Conservation (phyloP, 1,140 invertebrate species). For the Caerostris extrusa region DNA sequence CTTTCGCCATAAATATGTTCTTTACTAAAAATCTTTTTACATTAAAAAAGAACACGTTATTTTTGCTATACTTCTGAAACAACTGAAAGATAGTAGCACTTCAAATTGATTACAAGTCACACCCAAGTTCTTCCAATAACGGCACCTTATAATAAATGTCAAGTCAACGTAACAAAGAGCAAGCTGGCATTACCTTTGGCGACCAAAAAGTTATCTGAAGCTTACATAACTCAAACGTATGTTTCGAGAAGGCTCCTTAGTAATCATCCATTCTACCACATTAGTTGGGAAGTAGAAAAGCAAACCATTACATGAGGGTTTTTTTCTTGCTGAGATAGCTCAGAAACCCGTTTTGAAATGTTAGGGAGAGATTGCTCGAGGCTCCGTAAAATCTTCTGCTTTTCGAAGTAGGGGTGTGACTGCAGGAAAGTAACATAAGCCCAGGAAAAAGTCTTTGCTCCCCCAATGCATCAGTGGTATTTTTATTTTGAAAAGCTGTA, state of each 20-base stretch:
- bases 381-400: slow-evolving; percentile 29
- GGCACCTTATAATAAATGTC: slow-evolving; percentile 15
- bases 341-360: slow-evolving; percentile 45
- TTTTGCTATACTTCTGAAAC: background rate
- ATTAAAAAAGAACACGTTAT: too few species aligned
- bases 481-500: slow-evolving; percentile 10
- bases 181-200: background rate
- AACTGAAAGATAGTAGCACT: background rate
- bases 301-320: slow-evolving; percentile 23
- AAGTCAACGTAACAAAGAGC: slow-evolving; percentile 9
- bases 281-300: slow-evolving; percentile 61
- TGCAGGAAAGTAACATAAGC: slow-evolving; percentile 31
- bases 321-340: slow-evolving; percentile 3
- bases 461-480: background rate
- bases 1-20: too few species aligned
- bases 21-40: too few species aligned
- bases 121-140: background rate
- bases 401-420: background rate
- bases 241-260: slow-evolving; percentile 24
- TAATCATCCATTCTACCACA: slow-evolving; percentile 50
- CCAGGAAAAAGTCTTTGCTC: background rate
- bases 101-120: background rate
- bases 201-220: slow-evolving; percentile 15
- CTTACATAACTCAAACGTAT: slow-evolving; percentile 52
- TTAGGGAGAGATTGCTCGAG: slow-evolving; percentile 56